Conservation (phyloP, 2,888 invertebrate genomes). For the Volucella zonaria region DNA sequence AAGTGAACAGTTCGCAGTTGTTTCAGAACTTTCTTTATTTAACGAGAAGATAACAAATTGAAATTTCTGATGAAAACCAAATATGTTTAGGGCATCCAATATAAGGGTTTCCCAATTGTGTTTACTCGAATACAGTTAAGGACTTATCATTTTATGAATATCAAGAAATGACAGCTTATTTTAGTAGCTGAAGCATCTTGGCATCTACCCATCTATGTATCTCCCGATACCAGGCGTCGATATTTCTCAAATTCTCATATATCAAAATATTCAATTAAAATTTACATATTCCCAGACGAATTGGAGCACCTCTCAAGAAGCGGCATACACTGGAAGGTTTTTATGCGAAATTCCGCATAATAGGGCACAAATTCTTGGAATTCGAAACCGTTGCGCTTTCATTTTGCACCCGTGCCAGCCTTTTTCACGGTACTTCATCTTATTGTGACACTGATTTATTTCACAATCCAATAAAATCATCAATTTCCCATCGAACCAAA, state of each 20-base stretch:
- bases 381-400: slow-evolving; percentile 5
- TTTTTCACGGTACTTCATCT: slow-evolving; percentile 20
- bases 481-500: slow-evolving; percentile 43
- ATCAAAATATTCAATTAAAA: slow-evolving; percentile 51
- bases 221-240: too few species aligned
- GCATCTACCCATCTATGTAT: too few species aligned
- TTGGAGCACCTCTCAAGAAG: background rate
- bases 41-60: too few species aligned
- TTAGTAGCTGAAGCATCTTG: too few species aligned
- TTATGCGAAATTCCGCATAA: slow-evolving; percentile 9
- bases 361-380: slow-evolving; percentile 27
- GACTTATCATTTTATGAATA: too few species aligned
- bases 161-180: too few species aligned
- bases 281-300: slow-evolving; percentile 29
- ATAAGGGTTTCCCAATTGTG: too few species aligned
- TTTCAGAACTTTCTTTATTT: too few species aligned
- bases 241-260: background rate
- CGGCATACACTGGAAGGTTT: background rate
- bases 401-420: background rate
- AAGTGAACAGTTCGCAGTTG: too few species aligned
- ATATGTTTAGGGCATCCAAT: too few species aligned
- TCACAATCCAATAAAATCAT: slow-evolving; percentile 11
- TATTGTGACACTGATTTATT: slow-evolving; percentile 45
- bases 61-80: too few species aligned
- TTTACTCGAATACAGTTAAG: too few species aligned